A percentile compares a stretch with the other conserved stretches of the same genome.
Evolutionary conservation across 2,797 vertebrate genomes (phyloP).

Genomic region (Pseudochirops corinnae): DNA sequence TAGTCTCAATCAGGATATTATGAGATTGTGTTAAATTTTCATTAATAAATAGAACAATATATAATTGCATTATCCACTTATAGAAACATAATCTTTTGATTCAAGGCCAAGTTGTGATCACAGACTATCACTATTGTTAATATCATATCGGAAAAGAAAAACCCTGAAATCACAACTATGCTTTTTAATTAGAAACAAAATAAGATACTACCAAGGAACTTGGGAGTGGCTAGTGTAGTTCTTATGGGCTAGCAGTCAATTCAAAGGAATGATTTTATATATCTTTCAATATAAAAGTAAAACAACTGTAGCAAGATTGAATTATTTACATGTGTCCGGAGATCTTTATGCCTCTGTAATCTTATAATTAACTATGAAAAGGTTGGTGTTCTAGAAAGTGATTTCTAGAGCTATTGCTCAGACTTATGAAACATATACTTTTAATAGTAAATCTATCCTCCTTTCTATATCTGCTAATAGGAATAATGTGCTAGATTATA

Average conservation of each 20-base stretch:
- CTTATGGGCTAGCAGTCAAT: not conserved
- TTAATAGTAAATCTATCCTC: not conserved
- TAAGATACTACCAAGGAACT: not conserved
- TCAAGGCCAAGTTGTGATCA: not conserved
- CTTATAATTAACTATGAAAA: not conserved
- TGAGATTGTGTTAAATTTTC: not conserved
- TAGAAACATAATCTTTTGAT: not conserved
- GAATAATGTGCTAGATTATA: not conserved
- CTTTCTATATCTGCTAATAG: not conserved
- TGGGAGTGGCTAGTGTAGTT: not conserved
- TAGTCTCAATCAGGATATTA: not conserved
- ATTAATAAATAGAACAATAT: not conserved
- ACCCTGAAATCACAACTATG: not conserved
- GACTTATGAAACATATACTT: not conserved
- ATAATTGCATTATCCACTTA: not conserved
- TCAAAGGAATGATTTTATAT: not conserved
- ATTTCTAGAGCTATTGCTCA: not conserved
- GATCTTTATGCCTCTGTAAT: not conserved
- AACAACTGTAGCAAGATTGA: not conserved
- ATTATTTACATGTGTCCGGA: not conserved
- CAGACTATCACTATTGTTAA: not conserved
- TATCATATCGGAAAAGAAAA: not conserved
- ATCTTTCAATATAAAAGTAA: not conserved
- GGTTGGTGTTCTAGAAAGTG: not conserved
- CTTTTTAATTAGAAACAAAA: not conserved